A percentile compares a stretch with the other conserved stretches of the same genome.
phyloP scores from a whole-genome alignment of 2,113 vertebrate genomes.

The Myotis brandtii region DNA sequence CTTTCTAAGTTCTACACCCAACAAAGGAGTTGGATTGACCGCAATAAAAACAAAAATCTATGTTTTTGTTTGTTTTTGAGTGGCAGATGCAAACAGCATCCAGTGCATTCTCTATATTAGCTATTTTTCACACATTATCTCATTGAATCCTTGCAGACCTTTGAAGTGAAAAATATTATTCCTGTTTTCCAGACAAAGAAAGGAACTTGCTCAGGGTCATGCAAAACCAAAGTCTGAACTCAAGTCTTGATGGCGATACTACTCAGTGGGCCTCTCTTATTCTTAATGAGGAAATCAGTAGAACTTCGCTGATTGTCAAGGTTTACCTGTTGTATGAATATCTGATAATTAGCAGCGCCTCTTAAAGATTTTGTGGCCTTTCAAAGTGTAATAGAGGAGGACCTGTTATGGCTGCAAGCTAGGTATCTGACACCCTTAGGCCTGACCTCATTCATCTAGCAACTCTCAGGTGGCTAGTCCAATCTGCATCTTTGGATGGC shows the following conservation, averaged over 20 bases:
- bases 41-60: background rate
- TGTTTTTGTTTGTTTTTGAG: background rate
- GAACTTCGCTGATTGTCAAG: background rate
- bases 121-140: background rate
- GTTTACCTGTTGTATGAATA: background rate
- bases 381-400: background rate
- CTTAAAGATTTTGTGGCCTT: background rate
- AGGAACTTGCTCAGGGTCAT: background rate
- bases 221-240: background rate
- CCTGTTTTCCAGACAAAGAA: background rate
- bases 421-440: background rate
- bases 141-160: conserved; percentile 1
- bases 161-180: background rate
- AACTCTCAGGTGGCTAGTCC: background rate
- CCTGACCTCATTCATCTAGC: background rate
- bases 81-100: background rate
- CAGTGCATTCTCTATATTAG: background rate
- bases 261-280: background rate
- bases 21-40: background rate
- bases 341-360: background rate
- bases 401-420: background rate
- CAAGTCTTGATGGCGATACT: background rate
- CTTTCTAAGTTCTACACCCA: background rate
- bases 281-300: background rate
- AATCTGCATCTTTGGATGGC: background rate